phyloP scores from a whole-genome alignment of 2,888 invertebrate species.

The Chloroclystis v-ata region DNA sequence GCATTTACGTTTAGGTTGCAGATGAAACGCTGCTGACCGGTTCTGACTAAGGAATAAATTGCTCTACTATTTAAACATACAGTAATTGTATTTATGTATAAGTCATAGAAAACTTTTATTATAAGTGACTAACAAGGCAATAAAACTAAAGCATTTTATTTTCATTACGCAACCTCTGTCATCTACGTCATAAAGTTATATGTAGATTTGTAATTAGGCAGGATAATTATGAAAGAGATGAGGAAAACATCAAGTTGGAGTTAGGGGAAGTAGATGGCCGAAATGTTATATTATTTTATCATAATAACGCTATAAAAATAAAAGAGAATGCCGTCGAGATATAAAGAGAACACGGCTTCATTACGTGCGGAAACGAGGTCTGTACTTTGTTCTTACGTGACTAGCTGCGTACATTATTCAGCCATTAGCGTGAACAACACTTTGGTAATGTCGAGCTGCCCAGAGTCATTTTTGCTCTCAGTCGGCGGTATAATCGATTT shows the following conservation, averaged over 20 bases:
- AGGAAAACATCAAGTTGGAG: conserved; percentile 24
- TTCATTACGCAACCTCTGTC: no score
- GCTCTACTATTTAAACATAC: no score
- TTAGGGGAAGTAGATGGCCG: conserved; percentile 14
- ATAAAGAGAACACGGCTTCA: conserved; percentile 40
- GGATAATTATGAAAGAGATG: conserved; percentile 14
- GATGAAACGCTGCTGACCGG: conserved; percentile 20
- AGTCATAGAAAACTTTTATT: no score
- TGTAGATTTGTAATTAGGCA: conserved; percentile 18
- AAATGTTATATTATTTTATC: conserved; percentile 30
- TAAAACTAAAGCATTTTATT: no score
- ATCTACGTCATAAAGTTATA: no score
- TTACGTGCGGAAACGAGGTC: conserved; percentile 45
- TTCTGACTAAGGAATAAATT: background rate
- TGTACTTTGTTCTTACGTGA: conserved; percentile 54
- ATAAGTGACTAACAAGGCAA: no score
- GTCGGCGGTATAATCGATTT: conserved; percentile 28
- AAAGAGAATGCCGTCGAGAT: conserved; percentile 36
- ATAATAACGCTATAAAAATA: conserved; percentile 33
- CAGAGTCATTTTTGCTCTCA: conserved; percentile 35
- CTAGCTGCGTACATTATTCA: conserved; percentile 55
- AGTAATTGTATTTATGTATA: no score
- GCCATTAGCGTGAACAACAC: conserved; percentile 49
- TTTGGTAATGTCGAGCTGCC: conserved; percentile 35
- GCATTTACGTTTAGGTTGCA: conserved; percentile 34